Percentiles rank a stretch among this genome's conserved stretches.
Conservation (phyloP, 2,888 invertebrate species). For the Pristionchus maxplancki region DNA sequence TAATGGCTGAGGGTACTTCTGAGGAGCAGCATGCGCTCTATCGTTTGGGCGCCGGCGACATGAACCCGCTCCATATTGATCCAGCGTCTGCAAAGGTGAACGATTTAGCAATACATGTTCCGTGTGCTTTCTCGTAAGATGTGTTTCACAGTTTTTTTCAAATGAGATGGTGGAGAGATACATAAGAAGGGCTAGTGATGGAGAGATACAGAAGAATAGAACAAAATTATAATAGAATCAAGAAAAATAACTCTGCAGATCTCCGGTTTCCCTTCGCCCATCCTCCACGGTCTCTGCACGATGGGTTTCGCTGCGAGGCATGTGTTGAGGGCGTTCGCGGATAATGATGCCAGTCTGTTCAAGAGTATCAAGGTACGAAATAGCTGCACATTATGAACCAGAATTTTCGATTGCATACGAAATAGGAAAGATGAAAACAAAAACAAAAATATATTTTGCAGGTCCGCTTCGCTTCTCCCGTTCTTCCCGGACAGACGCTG, state of each 20-base stretch:
- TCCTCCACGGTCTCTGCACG: slow-evolving; percentile 94
- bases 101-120: no score
- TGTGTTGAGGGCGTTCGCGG: slow-evolving; percentile 86
- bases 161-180: no score
- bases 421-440: no score
- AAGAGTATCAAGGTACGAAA: slow-evolving; percentile 88
- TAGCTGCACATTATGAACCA: no score
- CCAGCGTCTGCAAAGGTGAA: slow-evolving; percentile 85
- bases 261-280: slow-evolving; percentile 88
- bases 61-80: slow-evolving; percentile 96
- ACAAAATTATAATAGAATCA: background rate
- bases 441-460: slow-evolving; percentile 72
- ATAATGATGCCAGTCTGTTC: slow-evolving; percentile 87
- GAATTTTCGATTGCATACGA: no score
- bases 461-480: slow-evolving; percentile 92
- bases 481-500: slow-evolving; percentile 93
- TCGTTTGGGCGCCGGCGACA: slow-evolving; percentile 88
- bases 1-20: slow-evolving; percentile 86
- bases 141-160: no score
- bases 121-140: no score
- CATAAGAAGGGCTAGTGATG: background rate
- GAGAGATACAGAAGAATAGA: background rate
- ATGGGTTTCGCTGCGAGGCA: slow-evolving; percentile 89
- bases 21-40: slow-evolving; percentile 86
- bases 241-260: slow-evolving; percentile 65